Conservation (phyloP, 1,140 invertebrate genomes). For the Rhopalosiphum padi region DNA sequence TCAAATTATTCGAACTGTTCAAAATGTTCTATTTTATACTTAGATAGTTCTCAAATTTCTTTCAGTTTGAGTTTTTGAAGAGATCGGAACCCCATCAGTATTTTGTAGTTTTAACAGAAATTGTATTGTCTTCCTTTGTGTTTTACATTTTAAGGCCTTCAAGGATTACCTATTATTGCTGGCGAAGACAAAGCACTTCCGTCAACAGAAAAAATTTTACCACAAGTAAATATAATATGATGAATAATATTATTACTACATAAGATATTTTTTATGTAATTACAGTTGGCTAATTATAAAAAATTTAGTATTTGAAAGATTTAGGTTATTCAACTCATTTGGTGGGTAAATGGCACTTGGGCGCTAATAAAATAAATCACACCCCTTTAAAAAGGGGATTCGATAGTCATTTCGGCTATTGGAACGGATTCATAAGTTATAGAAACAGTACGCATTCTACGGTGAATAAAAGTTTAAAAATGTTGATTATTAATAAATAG, state of each 20-base stretch:
- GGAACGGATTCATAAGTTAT: constrained; percentile 71
- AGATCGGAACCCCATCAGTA: not conserved
- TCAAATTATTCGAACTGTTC: not conserved
- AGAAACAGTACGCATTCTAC: constrained; percentile 67
- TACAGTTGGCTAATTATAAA: not conserved
- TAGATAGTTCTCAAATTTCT: not conserved
- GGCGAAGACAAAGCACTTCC: constrained; percentile 68
- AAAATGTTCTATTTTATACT: not conserved
- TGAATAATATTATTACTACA: not conserved
- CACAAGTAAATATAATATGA: constrained; percentile 62
- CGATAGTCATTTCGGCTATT: constrained; percentile 73
- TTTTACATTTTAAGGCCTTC: constrained; percentile 67
- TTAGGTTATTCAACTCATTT: constrained; percentile 73
- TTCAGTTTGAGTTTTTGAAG: not conserved
- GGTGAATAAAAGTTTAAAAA: constrained; percentile 59
- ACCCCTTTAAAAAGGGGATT: constrained; percentile 72
- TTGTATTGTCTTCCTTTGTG: not conserved
- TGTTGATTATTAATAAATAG: not conserved
- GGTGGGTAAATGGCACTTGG: constrained; percentile 78
- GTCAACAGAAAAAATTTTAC: constrained; percentile 67
- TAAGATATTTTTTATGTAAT: not conserved
- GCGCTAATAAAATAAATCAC: constrained; percentile 69
- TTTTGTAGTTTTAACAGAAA: not conserved
- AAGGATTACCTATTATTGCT: constrained; percentile 69
- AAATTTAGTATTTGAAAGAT: constrained; percentile 66